Conservation (phyloP, 2,797 vertebrate genomes). For the Valencia hispanica region DNA sequence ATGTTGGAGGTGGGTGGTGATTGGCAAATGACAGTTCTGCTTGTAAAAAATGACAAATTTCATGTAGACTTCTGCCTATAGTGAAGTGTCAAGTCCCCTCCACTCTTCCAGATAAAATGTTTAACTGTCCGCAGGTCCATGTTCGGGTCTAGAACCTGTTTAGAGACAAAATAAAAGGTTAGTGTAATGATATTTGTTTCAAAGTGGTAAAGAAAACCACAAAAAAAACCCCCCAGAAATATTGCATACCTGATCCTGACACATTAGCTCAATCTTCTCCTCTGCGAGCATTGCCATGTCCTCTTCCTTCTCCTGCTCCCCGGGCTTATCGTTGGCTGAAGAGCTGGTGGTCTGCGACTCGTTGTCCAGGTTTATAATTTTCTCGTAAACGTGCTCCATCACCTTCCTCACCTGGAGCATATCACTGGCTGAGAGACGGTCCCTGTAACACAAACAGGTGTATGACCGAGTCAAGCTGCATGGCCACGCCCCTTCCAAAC, state of each 20-base stretch:
- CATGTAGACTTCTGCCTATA: conserved; percentile 99
- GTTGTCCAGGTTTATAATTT: conserved; percentile 98
- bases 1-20: conserved; percentile 76
- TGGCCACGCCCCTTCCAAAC: not conserved
- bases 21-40: conserved; percentile 79
- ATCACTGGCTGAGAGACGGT: conserved; percentile 96
- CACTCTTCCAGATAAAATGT: conserved; percentile 99
- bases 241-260: conserved; percentile 90
- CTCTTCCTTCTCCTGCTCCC: conserved; percentile 97
- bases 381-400: conserved; percentile 99
- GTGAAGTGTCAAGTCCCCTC: conserved; percentile 97
- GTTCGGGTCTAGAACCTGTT: conserved; percentile 96
- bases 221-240: not conserved
- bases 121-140: conserved; percentile 99
- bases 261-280: conserved; percentile 98
- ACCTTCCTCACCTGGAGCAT: conserved; percentile 99
- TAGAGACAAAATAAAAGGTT: conserved; percentile 8
- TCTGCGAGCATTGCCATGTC: conserved; percentile 96
- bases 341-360: conserved; percentile 99
- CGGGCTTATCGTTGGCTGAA: conserved; percentile 96
- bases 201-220: too few species aligned
- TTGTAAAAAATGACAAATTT: conserved; percentile 71
- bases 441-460: conserved; percentile 75
- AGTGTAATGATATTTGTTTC: not conserved
- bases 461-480: not conserved